Evolutionary conservation across 2,888 invertebrate genomes (phyloP).

Genomic region (Epirrhoe alternata): DNA sequence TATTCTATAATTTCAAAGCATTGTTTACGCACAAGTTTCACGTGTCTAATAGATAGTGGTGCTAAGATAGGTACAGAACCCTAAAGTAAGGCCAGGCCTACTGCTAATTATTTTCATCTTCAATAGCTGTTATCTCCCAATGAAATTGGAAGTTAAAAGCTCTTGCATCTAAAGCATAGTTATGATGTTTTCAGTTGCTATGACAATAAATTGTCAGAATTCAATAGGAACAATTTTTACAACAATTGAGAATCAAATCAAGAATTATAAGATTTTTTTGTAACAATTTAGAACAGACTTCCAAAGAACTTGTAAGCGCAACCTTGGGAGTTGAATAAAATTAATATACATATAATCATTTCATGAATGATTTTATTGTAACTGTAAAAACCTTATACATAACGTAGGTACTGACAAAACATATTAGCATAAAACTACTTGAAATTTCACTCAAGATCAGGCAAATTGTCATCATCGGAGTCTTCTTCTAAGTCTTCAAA

Average conservation of each 20-base stretch:
- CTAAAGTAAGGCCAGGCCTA: too few species aligned
- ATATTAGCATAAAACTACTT: constrained; percentile 56
- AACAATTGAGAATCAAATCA: too few species aligned
- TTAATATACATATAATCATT: constrained; percentile 34
- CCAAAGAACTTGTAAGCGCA: not conserved
- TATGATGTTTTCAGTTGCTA: constrained; percentile 1
- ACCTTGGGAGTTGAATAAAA: not conserved
- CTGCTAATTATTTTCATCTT: too few species aligned
- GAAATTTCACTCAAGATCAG: constrained; percentile 87
- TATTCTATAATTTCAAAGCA: too few species aligned
- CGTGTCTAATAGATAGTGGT: too few species aligned
- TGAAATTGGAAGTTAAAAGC: too few species aligned
- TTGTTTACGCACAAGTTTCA: too few species aligned
- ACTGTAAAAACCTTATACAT: constrained; percentile 83
- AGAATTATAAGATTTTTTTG: not conserved
- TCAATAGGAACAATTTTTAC: not conserved
- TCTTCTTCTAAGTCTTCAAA: constrained; percentile 92
- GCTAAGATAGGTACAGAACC: too few species aligned
- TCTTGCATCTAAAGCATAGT: not conserved
- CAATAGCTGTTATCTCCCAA: too few species aligned
- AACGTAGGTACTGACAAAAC: constrained; percentile 69
- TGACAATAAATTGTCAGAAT: not conserved
- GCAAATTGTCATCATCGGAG: constrained; percentile 92
- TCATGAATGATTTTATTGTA: constrained; percentile 70
- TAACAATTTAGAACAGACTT: not conserved